Base-by-base conservation (phyloP, 1,140 invertebrate species). In the Drosophila virilis region DNA sequence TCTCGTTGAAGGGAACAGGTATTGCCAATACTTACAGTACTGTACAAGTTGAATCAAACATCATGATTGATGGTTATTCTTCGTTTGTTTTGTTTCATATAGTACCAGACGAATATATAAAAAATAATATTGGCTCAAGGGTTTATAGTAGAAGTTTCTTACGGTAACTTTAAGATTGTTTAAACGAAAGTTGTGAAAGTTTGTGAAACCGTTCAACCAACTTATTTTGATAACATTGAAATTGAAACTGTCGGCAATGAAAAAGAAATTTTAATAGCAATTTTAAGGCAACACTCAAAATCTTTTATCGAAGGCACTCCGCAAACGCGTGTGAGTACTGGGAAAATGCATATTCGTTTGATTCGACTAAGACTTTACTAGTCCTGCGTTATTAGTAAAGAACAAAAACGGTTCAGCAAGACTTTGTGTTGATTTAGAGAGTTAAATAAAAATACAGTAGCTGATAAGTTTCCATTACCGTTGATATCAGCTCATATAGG, bases 361-460 rank as follows among this genome's bases (percentile, higher is more conserved):
- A 28, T 28, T 28, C 22, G 22, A 28, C 22, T 28, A 28, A 22
- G 22, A 22, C 22, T 58, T 57, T 50, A 45, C 54, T 32, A 50
- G 52, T 33, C 43, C 64, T 32, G 42, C 33, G 33, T 38, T 48
- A 48, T 50, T 66, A 28, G 22, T 28, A 28, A 28, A 28, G 22
- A 28, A 28, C 0, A 28, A 28, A 28, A 28, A 28, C 22, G 43
- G 52, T 22, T 42, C 45, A 38, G 42, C 2, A 10, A 66, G 62
- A 28, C 62, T 66, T 35, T 61, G 52, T 22, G 51, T 54, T 8
- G 62, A 46, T 28, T 55, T 42, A 38, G 48, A 10, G 60, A 52
- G 28, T 40, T 64, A 33, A 52, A 64, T 52, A 32, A 7, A 52
- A 64, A 64, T 33, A 57, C 51, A 22, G 42, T 66, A n/a, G 33